These are phyloP conservation scores for Danaus chrysippus DNA, from an alignment of 2,888 invertebrate genomes.

Conservation along the genomic window DNA sequence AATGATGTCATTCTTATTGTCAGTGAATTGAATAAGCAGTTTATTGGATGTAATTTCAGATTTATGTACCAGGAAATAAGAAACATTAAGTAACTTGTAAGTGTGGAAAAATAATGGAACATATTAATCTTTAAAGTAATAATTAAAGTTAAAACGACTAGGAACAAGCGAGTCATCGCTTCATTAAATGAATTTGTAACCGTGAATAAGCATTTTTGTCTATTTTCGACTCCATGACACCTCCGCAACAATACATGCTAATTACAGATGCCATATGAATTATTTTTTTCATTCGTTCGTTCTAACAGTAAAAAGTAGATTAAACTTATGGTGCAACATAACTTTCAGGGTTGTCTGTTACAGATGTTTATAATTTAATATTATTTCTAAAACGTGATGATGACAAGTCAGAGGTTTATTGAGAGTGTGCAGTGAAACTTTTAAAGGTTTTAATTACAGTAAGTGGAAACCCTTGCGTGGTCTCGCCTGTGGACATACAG, in stretches of 20 bases:
- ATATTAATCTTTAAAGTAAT: no score
- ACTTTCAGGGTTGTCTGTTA: not conserved
- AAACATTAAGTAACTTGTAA: no score
- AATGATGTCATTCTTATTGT: slow-evolving; percentile 33
- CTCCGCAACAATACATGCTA: slow-evolving; percentile 2
- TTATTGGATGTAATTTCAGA: no score
- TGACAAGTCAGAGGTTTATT: slow-evolving; percentile 27
- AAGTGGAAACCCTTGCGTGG: slow-evolving; percentile 52
- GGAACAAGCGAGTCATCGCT: not conserved
- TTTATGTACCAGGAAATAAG: no score
- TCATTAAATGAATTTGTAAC: slow-evolving; percentile 1
- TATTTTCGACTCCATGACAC: not conserved
- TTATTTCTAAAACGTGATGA: slow-evolving; percentile 16
- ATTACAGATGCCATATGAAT: not conserved
- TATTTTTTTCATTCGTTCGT: no score
- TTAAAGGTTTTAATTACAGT: slow-evolving; percentile 72
- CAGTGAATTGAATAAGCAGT: no score
- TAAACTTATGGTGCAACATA: no score
- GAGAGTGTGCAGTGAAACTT: slow-evolving; percentile 54
- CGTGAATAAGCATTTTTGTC: slow-evolving; percentile 1
- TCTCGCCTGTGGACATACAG: slow-evolving; percentile 23
- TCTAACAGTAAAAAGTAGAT: no score
- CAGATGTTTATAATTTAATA: not conserved
- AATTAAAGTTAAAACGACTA: no score
- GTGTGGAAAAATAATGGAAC: no score